Evolutionary conservation across 2,113 vertebrate genomes (phyloP).

Genomic region (Drymodes brunneopygia): DNA sequence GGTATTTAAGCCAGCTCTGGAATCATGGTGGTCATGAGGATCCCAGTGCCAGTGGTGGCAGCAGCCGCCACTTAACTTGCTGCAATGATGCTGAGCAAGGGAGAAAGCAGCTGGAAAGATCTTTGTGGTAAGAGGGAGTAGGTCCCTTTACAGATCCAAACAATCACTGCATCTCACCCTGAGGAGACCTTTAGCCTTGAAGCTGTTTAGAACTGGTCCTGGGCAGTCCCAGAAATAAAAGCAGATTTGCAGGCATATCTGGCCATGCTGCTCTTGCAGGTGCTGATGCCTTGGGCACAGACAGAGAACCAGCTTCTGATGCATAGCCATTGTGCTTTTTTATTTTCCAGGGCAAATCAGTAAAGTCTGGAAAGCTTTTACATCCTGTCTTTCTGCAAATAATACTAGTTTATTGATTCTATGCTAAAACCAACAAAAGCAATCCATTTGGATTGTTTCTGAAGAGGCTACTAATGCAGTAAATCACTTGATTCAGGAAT

Average conservation of each 20-base stretch:
- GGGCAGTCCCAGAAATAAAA: neutral
- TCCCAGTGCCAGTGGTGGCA: neutral
- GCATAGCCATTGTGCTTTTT: neutral
- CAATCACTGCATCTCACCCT: neutral
- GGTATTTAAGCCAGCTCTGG: neutral
- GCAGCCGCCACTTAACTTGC: neutral
- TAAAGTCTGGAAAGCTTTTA: neutral
- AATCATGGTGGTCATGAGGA: neutral
- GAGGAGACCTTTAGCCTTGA: neutral
- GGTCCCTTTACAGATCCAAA: neutral
- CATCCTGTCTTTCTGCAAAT: neutral
- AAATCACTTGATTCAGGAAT: neutral
- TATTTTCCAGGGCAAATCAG: neutral
- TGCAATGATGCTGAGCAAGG: neutral
- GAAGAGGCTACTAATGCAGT: neutral
- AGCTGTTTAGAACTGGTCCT: neutral
- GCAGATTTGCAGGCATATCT: neutral
- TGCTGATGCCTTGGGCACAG: neutral
- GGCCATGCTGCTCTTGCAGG: neutral
- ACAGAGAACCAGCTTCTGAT: neutral
- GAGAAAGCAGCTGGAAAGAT: neutral
- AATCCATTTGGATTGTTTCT: neutral
- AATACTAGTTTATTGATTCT: neutral
- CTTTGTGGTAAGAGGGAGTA: neutral
- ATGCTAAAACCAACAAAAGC: neutral